Percentiles rank a stretch among this genome's conserved stretches.
These are phyloP conservation scores for Diglossa cyanea DNA, from an alignment of 2,797 vertebrate genomes.

Conservation along the genomic window DNA sequence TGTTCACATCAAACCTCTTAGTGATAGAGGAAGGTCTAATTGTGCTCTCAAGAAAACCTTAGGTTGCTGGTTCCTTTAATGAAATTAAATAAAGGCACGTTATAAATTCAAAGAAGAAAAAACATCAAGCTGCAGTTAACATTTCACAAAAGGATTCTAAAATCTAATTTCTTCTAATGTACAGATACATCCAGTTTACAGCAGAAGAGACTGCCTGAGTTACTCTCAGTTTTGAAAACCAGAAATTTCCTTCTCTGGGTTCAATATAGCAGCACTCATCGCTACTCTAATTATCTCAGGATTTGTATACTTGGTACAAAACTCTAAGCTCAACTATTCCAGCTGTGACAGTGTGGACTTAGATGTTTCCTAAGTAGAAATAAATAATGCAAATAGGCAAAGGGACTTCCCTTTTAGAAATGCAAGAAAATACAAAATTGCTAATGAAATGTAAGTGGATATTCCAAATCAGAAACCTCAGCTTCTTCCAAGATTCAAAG, in stretches of 20 bases:
- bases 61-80: neutral
- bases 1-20: neutral
- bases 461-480: neutral
- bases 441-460: neutral
- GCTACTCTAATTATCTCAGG: neutral
- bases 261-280: neutral
- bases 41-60: neutral
- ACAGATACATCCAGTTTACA: neutral
- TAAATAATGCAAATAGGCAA: neutral
- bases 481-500: neutral
- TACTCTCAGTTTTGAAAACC: neutral
- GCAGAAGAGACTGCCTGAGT: neutral
- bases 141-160: neutral
- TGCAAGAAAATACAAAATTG: neutral
- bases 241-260: neutral
- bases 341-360: neutral
- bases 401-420: neutral
- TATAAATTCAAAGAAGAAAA: neutral
- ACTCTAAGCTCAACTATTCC: neutral
- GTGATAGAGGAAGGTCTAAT: neutral
- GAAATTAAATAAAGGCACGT: neutral
- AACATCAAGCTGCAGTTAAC: neutral
- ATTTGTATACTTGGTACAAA: neutral
- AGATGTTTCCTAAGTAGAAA: neutral
- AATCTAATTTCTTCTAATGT: neutral